phyloP scores from a whole-genome alignment of 2,797 vertebrate genomes.

The Malurus leucopterus region DNA sequence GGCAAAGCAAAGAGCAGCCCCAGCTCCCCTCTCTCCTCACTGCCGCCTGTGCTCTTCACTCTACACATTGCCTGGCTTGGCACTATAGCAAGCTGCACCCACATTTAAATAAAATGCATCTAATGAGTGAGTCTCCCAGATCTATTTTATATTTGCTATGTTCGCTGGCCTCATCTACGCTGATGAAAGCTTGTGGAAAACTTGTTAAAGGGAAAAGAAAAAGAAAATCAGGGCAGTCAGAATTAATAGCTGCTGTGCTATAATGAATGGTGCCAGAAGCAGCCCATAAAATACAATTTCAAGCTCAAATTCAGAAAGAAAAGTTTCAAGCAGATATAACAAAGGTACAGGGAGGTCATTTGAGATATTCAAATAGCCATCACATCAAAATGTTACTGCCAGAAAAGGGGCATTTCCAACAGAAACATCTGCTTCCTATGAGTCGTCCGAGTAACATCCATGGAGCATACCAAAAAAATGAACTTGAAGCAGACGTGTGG shows the following conservation, averaged over 20 bases:
- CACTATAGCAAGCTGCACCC: background rate
- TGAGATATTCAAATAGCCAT: background rate
- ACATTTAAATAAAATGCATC: background rate
- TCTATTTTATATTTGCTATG: background rate
- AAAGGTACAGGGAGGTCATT: background rate
- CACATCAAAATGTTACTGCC: background rate
- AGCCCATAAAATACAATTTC: background rate
- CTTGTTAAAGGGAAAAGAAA: background rate
- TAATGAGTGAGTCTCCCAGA: background rate
- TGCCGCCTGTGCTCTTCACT: background rate
- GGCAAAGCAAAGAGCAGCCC: background rate
- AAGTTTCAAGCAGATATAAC: background rate
- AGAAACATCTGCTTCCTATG: background rate
- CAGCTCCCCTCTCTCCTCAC: background rate
- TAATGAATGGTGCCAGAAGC: background rate
- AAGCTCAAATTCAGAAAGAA: background rate
- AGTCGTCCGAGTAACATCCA: background rate
- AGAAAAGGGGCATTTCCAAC: background rate
- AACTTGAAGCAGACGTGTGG: background rate
- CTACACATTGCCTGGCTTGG: background rate
- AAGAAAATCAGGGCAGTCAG: background rate
- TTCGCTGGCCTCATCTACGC: background rate
- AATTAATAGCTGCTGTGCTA: background rate
- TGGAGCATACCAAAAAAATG: background rate
- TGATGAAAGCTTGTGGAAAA: constrained; percentile 1